Evolutionary conservation across 1,140 invertebrate genomes (phyloP).

Genomic region (Cydia pomonella): DNA sequence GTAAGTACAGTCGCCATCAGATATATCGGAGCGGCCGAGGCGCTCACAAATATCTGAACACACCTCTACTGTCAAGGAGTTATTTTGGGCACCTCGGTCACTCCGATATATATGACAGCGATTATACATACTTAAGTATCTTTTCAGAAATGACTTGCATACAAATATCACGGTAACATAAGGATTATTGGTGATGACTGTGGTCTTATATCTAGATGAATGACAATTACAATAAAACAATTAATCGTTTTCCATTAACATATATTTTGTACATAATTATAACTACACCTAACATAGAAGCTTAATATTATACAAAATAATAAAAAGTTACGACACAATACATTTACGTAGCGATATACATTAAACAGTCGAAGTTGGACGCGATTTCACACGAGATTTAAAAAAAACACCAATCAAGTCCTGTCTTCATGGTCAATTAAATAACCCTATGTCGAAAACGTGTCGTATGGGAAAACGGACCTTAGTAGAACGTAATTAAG

Average conservation of each 20-base stretch:
- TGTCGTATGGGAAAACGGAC: neutral
- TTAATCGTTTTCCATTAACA: slow-evolving; percentile 19
- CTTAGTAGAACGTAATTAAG: neutral
- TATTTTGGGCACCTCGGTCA: too few relatives aligned
- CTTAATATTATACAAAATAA: slow-evolving; percentile 32
- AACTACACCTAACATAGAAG: slow-evolving; percentile 27
- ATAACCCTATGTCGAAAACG: neutral
- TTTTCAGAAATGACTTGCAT: too few relatives aligned
- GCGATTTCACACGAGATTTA: slow-evolving; percentile 16
- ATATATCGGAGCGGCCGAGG: too few relatives aligned
- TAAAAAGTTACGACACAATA: slow-evolving; percentile 24
- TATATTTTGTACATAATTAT: slow-evolving; percentile 31
- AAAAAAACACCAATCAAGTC: neutral
- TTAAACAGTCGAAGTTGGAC: slow-evolving; percentile 27
- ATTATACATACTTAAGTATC: too few relatives aligned
- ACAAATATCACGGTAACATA: too few relatives aligned
- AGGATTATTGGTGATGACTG: too few relatives aligned
- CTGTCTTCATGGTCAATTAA: neutral
- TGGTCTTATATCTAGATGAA: too few relatives aligned
- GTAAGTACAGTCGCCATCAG: too few relatives aligned
- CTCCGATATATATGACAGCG: too few relatives aligned
- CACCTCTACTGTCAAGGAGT: too few relatives aligned
- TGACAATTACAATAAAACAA: neutral
- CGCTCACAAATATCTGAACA: too few relatives aligned
- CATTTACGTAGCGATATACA: slow-evolving; percentile 17